Evolutionary conservation across 2,113 vertebrate species (phyloP).

Genomic region (Marcusenius ussheri): DNA sequence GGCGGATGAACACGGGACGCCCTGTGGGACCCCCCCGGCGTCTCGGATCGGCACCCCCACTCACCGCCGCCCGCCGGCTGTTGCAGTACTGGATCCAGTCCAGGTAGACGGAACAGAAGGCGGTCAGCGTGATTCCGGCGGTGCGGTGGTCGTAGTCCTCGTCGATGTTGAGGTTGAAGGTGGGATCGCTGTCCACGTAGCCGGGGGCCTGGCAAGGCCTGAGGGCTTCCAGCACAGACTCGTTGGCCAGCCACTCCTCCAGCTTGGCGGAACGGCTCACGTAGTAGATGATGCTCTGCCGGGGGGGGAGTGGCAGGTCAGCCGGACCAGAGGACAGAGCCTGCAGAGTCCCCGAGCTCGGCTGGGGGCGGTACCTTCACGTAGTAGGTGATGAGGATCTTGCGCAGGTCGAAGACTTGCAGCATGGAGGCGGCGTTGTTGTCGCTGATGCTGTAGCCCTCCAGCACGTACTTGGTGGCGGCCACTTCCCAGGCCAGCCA

Average conservation of each 20-base stretch:
- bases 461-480: slow-evolving; percentile 81
- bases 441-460: slow-evolving; percentile 88
- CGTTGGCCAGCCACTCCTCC: slow-evolving; percentile 76
- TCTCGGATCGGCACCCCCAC: not conserved
- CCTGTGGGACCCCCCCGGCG: not conserved
- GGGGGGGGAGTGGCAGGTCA: not conserved
- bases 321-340: not conserved
- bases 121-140: slow-evolving; percentile 69
- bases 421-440: slow-evolving; percentile 87
- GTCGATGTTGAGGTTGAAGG: slow-evolving; percentile 83
- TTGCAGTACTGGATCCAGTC: slow-evolving; percentile 88
- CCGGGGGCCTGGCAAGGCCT: slow-evolving; percentile 64
- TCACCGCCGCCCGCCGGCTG: slow-evolving; percentile 70
- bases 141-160: slow-evolving; percentile 83
- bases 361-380: slow-evolving; percentile 65
- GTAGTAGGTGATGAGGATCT: slow-evolving; percentile 87
- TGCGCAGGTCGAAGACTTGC: slow-evolving; percentile 84
- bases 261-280: slow-evolving; percentile 75
- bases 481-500: slow-evolving; percentile 90
- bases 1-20: not conserved
- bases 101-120: slow-evolving; percentile 77
- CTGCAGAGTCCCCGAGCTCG: not conserved
- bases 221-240: slow-evolving; percentile 67
- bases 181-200: slow-evolving; percentile 81
- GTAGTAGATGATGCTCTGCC: slow-evolving; percentile 85